A percentile compares a stretch with the other conserved stretches of the same genome.
Evolutionary conservation across 2,888 invertebrate species (phyloP).

Genomic region (Nudaria mundana): DNA sequence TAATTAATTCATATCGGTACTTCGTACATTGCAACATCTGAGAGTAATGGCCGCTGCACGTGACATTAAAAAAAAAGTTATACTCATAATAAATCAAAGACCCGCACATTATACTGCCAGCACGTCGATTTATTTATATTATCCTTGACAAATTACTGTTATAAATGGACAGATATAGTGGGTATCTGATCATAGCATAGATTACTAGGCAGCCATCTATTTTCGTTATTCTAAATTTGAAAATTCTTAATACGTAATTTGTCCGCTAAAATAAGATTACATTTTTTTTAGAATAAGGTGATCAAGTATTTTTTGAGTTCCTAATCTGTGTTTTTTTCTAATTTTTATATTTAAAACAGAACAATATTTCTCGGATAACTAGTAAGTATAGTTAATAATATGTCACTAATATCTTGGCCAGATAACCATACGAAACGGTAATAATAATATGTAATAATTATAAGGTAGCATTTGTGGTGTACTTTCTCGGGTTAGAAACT

Average conservation of each 20-base stretch:
- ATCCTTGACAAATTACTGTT: slow-evolving; percentile 33
- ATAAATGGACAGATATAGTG: slow-evolving; percentile 15
- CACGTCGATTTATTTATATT: slow-evolving; percentile 22
- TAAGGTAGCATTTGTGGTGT: slow-evolving; percentile 24
- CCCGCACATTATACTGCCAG: slow-evolving; percentile 23
- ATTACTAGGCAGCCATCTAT: too few species aligned
- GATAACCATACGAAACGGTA: slow-evolving; percentile 28
- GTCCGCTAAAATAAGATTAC: too few species aligned
- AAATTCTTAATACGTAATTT: too few species aligned
- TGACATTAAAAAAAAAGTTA: slow-evolving; percentile 21
- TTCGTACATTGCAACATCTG: slow-evolving; percentile 11
- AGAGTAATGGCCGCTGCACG: slow-evolving; percentile 18
- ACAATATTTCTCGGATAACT: too few species aligned
- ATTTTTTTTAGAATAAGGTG: too few species aligned
- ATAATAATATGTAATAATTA: too few species aligned
- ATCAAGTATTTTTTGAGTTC: too few species aligned
- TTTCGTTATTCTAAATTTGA: not conserved
- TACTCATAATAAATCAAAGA: slow-evolving; percentile 23
- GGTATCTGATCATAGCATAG: not conserved
- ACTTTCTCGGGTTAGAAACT: slow-evolving; percentile 41
- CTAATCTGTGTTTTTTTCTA: too few species aligned
- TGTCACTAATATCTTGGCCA: not conserved
- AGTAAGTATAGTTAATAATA: too few species aligned
- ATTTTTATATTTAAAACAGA: too few species aligned
- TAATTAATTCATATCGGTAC: slow-evolving; percentile 24